Base-by-base conservation (phyloP, 2,888 invertebrate genomes). In the Charanyca ferruginea region DNA sequence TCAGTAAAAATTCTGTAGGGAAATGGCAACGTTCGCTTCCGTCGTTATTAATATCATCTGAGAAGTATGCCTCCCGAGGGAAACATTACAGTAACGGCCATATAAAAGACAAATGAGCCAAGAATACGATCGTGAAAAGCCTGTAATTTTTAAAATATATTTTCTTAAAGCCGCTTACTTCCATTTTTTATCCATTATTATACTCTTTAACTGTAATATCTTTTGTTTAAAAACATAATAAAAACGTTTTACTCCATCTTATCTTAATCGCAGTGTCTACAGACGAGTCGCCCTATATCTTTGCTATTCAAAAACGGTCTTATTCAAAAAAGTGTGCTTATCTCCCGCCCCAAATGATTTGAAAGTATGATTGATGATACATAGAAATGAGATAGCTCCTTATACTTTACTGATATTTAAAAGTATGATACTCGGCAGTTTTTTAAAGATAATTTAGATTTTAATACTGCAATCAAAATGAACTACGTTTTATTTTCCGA, bases 331-430 rank as follows among this genome's bases (percentile, higher is more conserved):
- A 83, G 80, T 79, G 82, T 84, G 80, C 83, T 88, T 88, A 87
- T 89, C 86, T 82, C 83, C 78, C 66, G 49, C 66, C 83, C 83
- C 80, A 83, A 89, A 88, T 87, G 83, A 89, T 88, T 90, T 89
- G 85, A 90, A 88, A 90, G 88, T 88, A 89, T 90, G 90, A 91
- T 91, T 90, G 89, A 91, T 90, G 89, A 85, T 83, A 83, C 85
- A 84, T 85, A 83, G 85, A 82, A 87, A 86, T 84, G 82, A 87
- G 87, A 86, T 87, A 86, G 87, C 85, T 86, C 80, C 81, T 77
- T 67, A 83, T 64, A 77, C 79, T 87, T 83, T 81, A 83, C 79
- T 81, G 80, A 83, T 85, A 83, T 87, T 87, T 87, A 83, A 87
- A 88, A 88, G 84, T 87, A 83, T 81, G 77, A 77, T 81, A 75